Evolutionary conservation across 1,140 invertebrate genomes (phyloP).

Genomic region (Oryctes rhinoceros): DNA sequence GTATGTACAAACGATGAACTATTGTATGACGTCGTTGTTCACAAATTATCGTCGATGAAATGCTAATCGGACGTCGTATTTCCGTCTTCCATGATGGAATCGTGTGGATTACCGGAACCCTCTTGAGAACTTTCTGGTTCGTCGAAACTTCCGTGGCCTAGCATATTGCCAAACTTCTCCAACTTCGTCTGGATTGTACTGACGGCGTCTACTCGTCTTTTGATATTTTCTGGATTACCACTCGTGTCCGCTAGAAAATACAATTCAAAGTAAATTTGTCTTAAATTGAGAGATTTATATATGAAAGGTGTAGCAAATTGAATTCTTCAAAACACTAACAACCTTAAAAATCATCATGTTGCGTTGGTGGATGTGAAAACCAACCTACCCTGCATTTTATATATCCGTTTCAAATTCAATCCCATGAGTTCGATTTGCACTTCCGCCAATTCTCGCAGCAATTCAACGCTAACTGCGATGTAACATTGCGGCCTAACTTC

Average conservation of each 20-base stretch:
- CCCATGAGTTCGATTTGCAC: constrained; percentile 68
- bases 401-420: constrained; percentile 57
- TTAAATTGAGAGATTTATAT: background rate
- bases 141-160: constrained; percentile 34
- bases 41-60: background rate
- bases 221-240: constrained; percentile 24
- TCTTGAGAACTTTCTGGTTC: constrained; percentile 16
- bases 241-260: background rate
- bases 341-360: too few species aligned
- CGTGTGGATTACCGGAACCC: background rate
- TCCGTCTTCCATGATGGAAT: constrained; percentile 1
- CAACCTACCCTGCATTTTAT: constrained; percentile 39
- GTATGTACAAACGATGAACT: too few species aligned
- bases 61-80: background rate
- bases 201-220: constrained; percentile 35
- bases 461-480: constrained; percentile 58
- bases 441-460: constrained; percentile 62
- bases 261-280: background rate
- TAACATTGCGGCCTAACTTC: constrained; percentile 61
- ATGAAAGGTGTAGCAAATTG: too few species aligned
- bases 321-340: too few species aligned
- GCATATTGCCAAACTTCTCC: constrained; percentile 40
- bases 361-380: too few species aligned
- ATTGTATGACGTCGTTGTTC: background rate
- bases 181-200: constrained; percentile 40